phyloP scores from a whole-genome alignment of 1,140 invertebrate genomes.

The Campodea augens region DNA sequence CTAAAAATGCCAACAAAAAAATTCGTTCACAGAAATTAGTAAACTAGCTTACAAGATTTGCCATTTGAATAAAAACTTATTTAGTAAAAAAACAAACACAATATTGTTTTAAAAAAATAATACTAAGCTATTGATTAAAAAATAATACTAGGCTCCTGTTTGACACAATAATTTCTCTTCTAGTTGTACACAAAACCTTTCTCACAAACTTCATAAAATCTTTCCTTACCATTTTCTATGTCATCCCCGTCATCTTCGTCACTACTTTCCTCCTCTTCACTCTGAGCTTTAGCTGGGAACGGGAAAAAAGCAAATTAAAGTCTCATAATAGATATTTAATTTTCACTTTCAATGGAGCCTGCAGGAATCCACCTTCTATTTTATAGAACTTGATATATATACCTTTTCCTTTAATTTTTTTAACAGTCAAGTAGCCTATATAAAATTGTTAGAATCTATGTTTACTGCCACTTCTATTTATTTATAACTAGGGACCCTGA shows the following conservation, averaged over 20 bases:
- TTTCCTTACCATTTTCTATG: conserved; percentile 36
- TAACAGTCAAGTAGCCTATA: too few species aligned
- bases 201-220: conserved; percentile 1
- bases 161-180: not conserved
- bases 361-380: too few species aligned
- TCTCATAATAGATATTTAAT: conserved; percentile 1
- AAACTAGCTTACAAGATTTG: too few species aligned
- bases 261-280: conserved; percentile 59
- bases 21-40: too few species aligned
- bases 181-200: too few species aligned
- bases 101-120: not conserved
- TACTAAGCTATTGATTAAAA: conserved; percentile 8
- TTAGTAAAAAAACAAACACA: not conserved
- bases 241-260: conserved; percentile 49
- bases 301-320: conserved; percentile 5
- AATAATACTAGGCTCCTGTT: not conserved
- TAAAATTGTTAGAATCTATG: too few species aligned
- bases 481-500: too few species aligned
- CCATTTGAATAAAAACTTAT: too few species aligned
- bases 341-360: not conserved
- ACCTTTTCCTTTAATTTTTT: too few species aligned
- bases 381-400: too few species aligned
- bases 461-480: too few species aligned
- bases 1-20: too few species aligned
- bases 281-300: conserved; percentile 44